These are phyloP conservation scores for Scaptomyza reducta DNA, from an alignment of 2,888 invertebrate species.

Conservation along the genomic window DNA sequence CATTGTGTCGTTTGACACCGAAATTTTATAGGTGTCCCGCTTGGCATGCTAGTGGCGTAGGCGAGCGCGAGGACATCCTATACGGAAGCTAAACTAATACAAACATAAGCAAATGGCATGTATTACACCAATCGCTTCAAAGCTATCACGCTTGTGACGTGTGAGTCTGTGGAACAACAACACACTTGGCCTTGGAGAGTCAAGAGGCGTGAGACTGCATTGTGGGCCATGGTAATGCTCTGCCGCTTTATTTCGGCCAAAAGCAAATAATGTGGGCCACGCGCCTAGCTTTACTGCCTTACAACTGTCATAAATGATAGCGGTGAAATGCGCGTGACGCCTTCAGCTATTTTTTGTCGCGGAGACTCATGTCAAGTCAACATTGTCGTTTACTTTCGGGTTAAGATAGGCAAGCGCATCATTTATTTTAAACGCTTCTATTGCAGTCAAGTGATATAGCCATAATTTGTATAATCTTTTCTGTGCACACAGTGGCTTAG, in stretches of 20 bases:
- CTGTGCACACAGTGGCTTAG: no score
- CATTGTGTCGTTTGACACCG: conserved; percentile 30
- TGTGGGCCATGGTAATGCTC: conserved; percentile 38
- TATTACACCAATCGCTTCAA: conserved; percentile 27
- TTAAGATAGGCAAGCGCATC: conserved; percentile 9
- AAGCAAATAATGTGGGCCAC: conserved; percentile 44
- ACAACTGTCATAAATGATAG: conserved; percentile 16
- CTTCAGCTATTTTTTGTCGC: no score
- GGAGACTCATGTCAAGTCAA: conserved; percentile 1
- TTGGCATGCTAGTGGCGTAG: no score
- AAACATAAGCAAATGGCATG: conserved; percentile 7
- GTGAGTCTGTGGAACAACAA: conserved; percentile 58
- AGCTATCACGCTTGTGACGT: conserved; percentile 47
- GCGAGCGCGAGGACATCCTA: conserved; percentile 23
- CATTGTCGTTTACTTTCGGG: not conserved
- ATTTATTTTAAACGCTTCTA: conserved; percentile 8
- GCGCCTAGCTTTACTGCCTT: conserved; percentile 24
- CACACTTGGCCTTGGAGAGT: conserved; percentile 41
- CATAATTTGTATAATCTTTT: not conserved
- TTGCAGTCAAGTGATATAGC: conserved; percentile 1
- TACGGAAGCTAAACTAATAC: conserved; percentile 47
- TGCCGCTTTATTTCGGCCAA: conserved; percentile 34
- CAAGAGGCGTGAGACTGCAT: conserved; percentile 23
- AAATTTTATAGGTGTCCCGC: conserved; percentile 7
- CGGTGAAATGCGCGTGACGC: conserved; percentile 29